Conservation (phyloP, 2,797 vertebrate genomes). For the Simalia tracyae region DNA sequence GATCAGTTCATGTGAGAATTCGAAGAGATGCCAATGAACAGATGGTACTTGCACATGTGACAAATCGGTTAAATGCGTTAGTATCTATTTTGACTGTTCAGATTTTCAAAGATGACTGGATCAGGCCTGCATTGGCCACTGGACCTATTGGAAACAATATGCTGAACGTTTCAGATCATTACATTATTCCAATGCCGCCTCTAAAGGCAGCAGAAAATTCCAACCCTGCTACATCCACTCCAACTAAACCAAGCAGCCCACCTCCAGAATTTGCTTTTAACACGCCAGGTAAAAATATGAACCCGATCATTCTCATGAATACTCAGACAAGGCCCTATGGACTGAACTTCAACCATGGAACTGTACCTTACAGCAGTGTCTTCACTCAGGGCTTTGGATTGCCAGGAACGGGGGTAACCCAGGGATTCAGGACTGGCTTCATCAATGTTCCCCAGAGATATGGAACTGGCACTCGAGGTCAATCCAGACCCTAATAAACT, state of each 20-base stretch:
- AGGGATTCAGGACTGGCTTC: constrained; percentile 85
- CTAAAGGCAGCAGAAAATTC: constrained; percentile 68
- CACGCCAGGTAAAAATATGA: constrained; percentile 86
- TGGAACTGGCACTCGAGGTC: constrained; percentile 76
- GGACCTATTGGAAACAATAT: constrained; percentile 79
- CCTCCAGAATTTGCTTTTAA: constrained; percentile 95
- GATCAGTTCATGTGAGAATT: constrained; percentile 93
- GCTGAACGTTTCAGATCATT: constrained; percentile 79
- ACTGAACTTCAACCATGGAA: constrained; percentile 80
- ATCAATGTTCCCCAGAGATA: constrained; percentile 78
- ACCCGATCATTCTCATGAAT: constrained; percentile 80
- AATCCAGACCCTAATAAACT: constrained; percentile 78
- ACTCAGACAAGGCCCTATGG: constrained; percentile 81
- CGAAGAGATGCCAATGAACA: constrained; percentile 96
- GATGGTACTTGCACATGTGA: constrained; percentile 96
- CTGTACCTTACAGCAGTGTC: constrained; percentile 73
- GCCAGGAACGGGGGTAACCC: constrained; percentile 73
- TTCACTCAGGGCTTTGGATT: constrained; percentile 78
- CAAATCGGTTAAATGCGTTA: constrained; percentile 87
- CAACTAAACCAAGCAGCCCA: constrained; percentile 86
- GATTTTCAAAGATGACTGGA: constrained; percentile 98
- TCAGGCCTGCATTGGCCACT: constrained; percentile 81
- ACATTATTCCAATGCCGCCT: constrained; percentile 70
- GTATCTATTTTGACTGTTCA: constrained; percentile 92
- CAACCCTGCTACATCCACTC: constrained; percentile 88